A percentile compares a stretch with the other conserved stretches of the same genome.
These are phyloP conservation scores for Sebastes itinus DNA, from an alignment of 2,797 vertebrate species.

Conservation along the genomic window DNA sequence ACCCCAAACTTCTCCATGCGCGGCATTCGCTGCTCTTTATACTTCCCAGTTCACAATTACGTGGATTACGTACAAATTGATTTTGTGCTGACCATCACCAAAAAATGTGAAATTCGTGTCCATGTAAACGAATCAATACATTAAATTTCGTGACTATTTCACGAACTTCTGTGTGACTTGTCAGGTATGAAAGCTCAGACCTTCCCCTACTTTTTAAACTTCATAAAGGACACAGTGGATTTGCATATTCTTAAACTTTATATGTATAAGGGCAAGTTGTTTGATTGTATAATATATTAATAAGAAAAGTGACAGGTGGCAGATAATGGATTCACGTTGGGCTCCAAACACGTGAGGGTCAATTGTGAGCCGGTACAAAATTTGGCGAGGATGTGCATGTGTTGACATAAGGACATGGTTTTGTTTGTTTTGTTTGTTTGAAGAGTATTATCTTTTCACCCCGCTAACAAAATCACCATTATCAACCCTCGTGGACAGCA, in stretches of 20 bases:
- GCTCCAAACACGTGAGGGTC: not conserved
- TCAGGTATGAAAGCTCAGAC: not conserved
- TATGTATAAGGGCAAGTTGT: not conserved
- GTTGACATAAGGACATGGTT: constrained; percentile 40
- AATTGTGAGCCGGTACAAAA: not conserved
- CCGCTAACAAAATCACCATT: constrained; percentile 32
- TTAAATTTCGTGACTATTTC: too few relatives aligned
- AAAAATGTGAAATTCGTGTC: too few relatives aligned
- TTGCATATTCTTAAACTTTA: not conserved
- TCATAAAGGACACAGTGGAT: not conserved
- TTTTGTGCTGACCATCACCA: too few relatives aligned
- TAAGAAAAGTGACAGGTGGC: not conserved
- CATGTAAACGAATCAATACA: too few relatives aligned
- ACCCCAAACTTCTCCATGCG: too few relatives aligned
- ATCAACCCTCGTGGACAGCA: constrained; percentile 17
- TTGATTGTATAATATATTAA: not conserved
- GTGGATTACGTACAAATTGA: too few relatives aligned
- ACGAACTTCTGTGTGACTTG: not conserved
- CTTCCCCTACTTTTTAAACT: not conserved
- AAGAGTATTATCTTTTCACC: constrained; percentile 21
- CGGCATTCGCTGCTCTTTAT: too few relatives aligned
- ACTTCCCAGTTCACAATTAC: too few relatives aligned
- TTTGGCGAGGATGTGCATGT: not conserved
- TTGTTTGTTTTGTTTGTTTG: constrained; percentile 43
- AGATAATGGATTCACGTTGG: not conserved